Base-by-base conservation (phyloP, 2,113 vertebrate genomes). In the Gila orcuttii region DNA sequence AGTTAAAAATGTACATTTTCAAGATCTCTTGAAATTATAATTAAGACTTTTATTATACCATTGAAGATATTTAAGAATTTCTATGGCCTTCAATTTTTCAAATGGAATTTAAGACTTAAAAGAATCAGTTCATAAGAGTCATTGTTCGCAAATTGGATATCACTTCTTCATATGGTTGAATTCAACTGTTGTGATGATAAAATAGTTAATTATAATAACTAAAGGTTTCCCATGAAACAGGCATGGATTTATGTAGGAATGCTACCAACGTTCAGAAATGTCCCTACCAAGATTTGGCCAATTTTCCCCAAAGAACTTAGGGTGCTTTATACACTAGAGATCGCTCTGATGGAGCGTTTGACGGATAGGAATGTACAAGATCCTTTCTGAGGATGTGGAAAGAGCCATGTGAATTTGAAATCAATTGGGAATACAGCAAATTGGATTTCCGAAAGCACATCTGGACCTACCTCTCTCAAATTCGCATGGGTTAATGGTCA, bases 331-430 rank as follows among this genome's bases (percentile, higher is more conserved):
- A 55, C 75, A 77, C 50, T 77, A 55, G 75, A 55, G 75, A 55
- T 77, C 50, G 75, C 75, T 77, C 75, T 77, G 75, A 19, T 77
- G 75, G 75, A 77, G 75, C 75, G 50, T 77, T 77, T 77, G 75
- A 77, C 75, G 75, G 75, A 77, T 77, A 55, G 75, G 75, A 77
- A 77, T 77, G 75, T 77, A 77, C 75, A 55, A 75, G 75, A 50
- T 77, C 45, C 45, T 77, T 77, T 77, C 28, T 77, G 39, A 77
- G 50, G 50, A 28, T 19, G 75, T 55, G 75, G 47, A 77, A 77
- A 77, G 75, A 77, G 75, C 75, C 75, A 77, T 77, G 75, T 55
- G 75, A 77, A 28, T 55, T 77, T 31, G 25, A 77, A 55, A 77
- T 77, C 75, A 77, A 33, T 50, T 55, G 47, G 75, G 75, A 77